These are phyloP conservation scores for Agonopterix alstromeriana DNA, from an alignment of 2,888 invertebrate genomes.

Conservation along the genomic window DNA sequence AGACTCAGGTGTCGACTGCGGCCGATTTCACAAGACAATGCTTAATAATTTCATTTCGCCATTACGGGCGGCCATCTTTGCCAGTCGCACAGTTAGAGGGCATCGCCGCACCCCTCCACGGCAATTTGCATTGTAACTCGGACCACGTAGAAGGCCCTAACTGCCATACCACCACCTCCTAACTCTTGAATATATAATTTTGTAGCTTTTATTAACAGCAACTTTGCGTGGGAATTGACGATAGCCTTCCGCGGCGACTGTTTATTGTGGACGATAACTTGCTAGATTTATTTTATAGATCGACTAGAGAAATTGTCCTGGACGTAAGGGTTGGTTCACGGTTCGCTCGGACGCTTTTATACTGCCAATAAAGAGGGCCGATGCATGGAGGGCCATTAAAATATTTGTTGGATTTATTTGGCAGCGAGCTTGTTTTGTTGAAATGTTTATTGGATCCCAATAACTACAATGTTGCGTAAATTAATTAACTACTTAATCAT, in stretches of 20 bases:
- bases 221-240: conserved; percentile 75
- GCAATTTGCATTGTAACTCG: conserved; percentile 77
- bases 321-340: conserved; percentile 42
- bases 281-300: conserved; percentile 74
- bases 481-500: conserved; percentile 49
- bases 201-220: conserved; percentile 75
- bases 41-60: conserved; percentile 77
- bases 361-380: conserved; percentile 64
- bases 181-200: conserved; percentile 77
- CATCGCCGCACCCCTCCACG: conserved; percentile 71
- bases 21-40: conserved; percentile 77
- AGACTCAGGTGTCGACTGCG: conserved; percentile 76
- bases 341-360: conserved; percentile 54
- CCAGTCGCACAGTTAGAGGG: conserved; percentile 73
- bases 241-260: conserved; percentile 70
- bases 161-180: conserved; percentile 72
- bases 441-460: conserved; percentile 56
- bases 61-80: conserved; percentile 74
- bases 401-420: conserved; percentile 73
- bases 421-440: conserved; percentile 57
- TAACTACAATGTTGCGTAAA: conserved; percentile 61
- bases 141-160: conserved; percentile 73
- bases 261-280: conserved; percentile 72
- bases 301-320: conserved; percentile 56
- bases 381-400: conserved; percentile 63